Evolutionary conservation across 2,113 vertebrate genomes (phyloP), one percentile per base, ranked within the genome.

Genomic region (Psephotus haematonotus): DNA sequence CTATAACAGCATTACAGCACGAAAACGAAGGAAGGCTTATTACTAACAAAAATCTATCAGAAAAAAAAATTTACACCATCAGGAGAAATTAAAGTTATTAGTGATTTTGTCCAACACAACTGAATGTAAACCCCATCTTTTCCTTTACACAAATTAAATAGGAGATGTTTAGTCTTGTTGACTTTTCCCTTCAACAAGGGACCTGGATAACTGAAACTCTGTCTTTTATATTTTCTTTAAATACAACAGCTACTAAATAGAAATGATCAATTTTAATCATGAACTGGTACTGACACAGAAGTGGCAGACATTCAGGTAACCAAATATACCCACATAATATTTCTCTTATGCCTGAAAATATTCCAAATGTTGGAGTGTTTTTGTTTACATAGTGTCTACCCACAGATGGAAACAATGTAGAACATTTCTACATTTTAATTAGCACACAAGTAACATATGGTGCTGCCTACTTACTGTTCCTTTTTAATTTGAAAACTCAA

Each of bases 361-460:
- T 79, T 88, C 78, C 70, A 93, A 91, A 87, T 92, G 85, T 84
- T 89, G 85, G 39, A 82, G 43, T 85, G 4, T 65, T 92, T 95
- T 85, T 93, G 80, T 44, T 91, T 90, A 83, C 24, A 86, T 9
- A 72, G 28, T 43, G 52, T 76, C 82, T 79, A 57, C 17, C 39
- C 75, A 72, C 85, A 92, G 49, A 88, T 85, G 29, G 47, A 60
- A 92, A 90, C 35, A 85, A 46, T 19, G 43, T 33, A 79, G 44
- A 94, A 69, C 35, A 50, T 70, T 75, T 91, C 57, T 93, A 55
- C 35, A 43, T 44, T 91, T 88, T 76, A 95, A 95, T 95, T 92
- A 94, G 71, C 80, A 87, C 29, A 52, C 52, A 90, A 90, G 27
- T 68, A 94, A 76, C 95, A 96, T 94, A 96, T 76, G 85, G 74